A percentile compares a stretch with the other conserved stretches of the same genome.
These are phyloP conservation scores for Melopsittacus undulatus DNA, from an alignment of 2,797 vertebrate species.

Conservation along the genomic window DNA sequence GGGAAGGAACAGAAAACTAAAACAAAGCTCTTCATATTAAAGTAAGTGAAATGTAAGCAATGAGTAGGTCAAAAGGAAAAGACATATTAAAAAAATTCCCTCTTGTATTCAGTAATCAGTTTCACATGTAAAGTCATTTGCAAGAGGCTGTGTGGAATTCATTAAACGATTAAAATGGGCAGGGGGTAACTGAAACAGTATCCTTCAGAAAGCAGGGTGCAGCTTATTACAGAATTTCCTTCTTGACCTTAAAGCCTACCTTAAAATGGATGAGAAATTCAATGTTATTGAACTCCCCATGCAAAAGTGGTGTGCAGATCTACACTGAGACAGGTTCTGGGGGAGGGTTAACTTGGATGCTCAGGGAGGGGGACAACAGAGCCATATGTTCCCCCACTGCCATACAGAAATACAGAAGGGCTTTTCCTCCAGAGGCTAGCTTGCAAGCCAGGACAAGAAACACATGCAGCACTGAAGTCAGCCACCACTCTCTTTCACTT, in stretches of 20 bases:
- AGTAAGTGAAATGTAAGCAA: constrained; percentile 40
- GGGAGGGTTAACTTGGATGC: accelerated
- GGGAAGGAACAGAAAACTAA: background rate
- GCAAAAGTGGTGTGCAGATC: accelerated
- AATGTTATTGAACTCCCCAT: background rate
- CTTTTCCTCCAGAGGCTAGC: background rate
- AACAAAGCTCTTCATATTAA: constrained; percentile 30
- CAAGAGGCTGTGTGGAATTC: constrained; percentile 12
- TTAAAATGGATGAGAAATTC: background rate
- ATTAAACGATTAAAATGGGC: constrained; percentile 44
- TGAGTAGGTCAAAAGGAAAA: constrained; percentile 26
- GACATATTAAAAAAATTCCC: background rate
- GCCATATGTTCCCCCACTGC: background rate
- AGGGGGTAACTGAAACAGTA: constrained; percentile 35
- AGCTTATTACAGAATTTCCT: constrained; percentile 16
- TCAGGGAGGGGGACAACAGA: accelerated
- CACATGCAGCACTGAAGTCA: background rate
- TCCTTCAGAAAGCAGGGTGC: background rate
- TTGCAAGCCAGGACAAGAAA: background rate
- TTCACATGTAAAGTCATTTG: background rate
- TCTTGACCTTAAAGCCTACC: background rate
- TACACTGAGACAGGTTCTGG: accelerated
- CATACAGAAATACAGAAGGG: background rate
- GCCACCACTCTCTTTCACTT: accelerated
- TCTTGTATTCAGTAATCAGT: constrained; percentile 19